These are phyloP conservation scores for Dasypolia templi DNA, from an alignment of 2,888 invertebrate genomes.

Conservation along the genomic window DNA sequence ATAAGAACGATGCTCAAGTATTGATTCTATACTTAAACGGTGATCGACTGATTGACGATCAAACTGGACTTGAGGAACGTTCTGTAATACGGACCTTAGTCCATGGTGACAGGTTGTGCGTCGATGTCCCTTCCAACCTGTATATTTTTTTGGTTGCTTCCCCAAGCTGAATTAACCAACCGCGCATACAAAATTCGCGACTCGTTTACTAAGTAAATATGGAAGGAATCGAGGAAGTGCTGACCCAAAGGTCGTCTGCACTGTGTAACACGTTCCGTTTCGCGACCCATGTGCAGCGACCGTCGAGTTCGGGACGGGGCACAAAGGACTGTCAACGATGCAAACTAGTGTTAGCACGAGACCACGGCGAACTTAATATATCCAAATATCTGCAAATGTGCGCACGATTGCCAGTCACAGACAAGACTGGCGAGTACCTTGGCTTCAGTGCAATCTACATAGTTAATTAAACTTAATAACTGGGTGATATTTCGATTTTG, in stretches of 20 bases:
- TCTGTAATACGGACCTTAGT: too few relatives aligned
- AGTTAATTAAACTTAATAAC: slow-evolving; percentile 29
- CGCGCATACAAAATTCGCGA: slow-evolving; percentile 16
- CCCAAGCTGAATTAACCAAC: slow-evolving; percentile 1
- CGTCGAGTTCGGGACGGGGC: slow-evolving; percentile 4
- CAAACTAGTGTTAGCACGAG: slow-evolving; percentile 33
- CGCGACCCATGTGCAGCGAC: slow-evolving; percentile 37
- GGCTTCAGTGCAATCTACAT: slow-evolving; percentile 25
- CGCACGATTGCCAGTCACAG: slow-evolving; percentile 42
- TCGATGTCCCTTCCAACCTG: too few relatives aligned
- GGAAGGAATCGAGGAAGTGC: slow-evolving; percentile 16
- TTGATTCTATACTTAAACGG: too few relatives aligned
- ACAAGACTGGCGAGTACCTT: slow-evolving; percentile 24
- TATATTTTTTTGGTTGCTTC: background rate
- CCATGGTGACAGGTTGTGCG: too few relatives aligned
- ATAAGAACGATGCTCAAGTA: too few relatives aligned
- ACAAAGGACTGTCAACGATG: slow-evolving; percentile 50
- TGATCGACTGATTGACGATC: too few relatives aligned
- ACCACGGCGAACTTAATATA: slow-evolving; percentile 22
- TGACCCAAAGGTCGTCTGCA: slow-evolving; percentile 26
- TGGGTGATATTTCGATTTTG: slow-evolving; percentile 16
- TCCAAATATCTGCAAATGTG: slow-evolving; percentile 35
- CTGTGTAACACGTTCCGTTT: slow-evolving; percentile 28
- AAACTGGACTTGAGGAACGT: too few relatives aligned
- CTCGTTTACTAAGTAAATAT: slow-evolving; percentile 32